phyloP scores from a whole-genome alignment of 2,113 vertebrate species.

The Python bivittatus region DNA sequence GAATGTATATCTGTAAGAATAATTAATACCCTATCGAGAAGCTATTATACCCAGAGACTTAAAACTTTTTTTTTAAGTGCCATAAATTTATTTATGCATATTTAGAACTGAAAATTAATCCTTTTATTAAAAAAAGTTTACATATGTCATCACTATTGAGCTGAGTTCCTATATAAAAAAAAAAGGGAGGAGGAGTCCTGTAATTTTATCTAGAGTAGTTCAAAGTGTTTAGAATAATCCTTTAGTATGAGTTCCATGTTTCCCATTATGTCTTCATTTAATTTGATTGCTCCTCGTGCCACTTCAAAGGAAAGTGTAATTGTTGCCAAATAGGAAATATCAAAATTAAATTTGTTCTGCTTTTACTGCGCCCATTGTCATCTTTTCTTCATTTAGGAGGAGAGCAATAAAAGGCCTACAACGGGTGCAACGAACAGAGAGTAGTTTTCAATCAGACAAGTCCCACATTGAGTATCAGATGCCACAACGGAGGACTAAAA shows the following conservation, averaged over 20 bases:
- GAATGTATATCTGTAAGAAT: neutral
- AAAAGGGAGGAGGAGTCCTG: constrained; percentile 59
- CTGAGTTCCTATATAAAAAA: constrained; percentile 67
- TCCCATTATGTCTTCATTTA: constrained; percentile 75
- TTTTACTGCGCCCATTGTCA: constrained; percentile 78
- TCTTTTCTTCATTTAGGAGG: constrained; percentile 89
- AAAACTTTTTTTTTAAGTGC: constrained; percentile 2
- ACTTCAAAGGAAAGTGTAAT: constrained; percentile 78
- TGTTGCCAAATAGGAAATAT: constrained; percentile 81
- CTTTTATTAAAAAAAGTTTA: constrained; percentile 60
- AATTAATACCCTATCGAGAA: neutral
- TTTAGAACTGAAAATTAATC: constrained; percentile 48
- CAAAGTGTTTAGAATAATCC: constrained; percentile 71
- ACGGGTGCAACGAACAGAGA: constrained; percentile 82
- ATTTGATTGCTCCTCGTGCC: constrained; percentile 75
- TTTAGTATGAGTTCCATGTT: constrained; percentile 61
- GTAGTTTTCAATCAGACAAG: constrained; percentile 86
- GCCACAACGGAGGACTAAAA: constrained; percentile 91
- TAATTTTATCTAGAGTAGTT: constrained; percentile 71
- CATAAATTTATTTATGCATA: constrained; percentile 46
- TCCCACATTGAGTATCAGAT: constrained; percentile 94
- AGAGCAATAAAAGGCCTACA: constrained; percentile 83
- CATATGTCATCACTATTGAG: constrained; percentile 62
- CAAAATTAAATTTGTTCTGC: constrained; percentile 80
- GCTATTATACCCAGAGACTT: neutral